Conservation (phyloP, 2,888 invertebrate genomes). For the Argyresthia albistria region DNA sequence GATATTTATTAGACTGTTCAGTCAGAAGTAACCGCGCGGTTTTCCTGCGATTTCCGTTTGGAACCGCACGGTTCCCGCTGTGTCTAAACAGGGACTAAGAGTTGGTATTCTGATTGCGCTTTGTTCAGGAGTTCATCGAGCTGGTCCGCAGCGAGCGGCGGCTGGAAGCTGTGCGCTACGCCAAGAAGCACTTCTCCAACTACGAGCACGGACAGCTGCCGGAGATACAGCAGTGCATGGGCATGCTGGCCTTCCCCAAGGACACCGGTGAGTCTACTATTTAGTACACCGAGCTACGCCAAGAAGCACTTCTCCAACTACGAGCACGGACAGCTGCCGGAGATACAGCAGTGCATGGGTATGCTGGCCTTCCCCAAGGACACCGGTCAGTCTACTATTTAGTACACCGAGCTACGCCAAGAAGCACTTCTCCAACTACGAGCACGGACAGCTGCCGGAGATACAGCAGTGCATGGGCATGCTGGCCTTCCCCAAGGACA, state of each 20-base stretch:
- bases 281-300: too few relatives aligned
- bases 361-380: slow-evolving; percentile 92
- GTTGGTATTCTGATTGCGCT: too few relatives aligned
- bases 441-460: too few relatives aligned
- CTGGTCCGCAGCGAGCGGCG: slow-evolving; percentile 88
- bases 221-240: slow-evolving; percentile 96
- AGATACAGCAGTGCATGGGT: slow-evolving; percentile 96
- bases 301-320: slow-evolving; percentile 91
- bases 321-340: slow-evolving; percentile 88
- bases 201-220: slow-evolving; percentile 89
- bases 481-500: slow-evolving; percentile 91
- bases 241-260: slow-evolving; percentile 92
- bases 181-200: slow-evolving; percentile 91
- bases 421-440: slow-evolving; percentile 78
- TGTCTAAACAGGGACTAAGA: too few relatives aligned
- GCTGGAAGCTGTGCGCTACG: slow-evolving; percentile 95
- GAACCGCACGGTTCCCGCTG: too few relatives aligned
- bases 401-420: slow-evolving; percentile 69
- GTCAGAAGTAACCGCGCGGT: too few relatives aligned
- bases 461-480: slow-evolving; percentile 96
- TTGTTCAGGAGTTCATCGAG: slow-evolving; percentile 91
- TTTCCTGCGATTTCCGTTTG: too few relatives aligned
- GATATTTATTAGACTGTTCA: too few relatives aligned
- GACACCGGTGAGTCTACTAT: slow-evolving; percentile 76
- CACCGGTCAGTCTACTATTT: slow-evolving; percentile 63